Evolutionary conservation across 2,113 vertebrate genomes (phyloP).

Genomic region (Craseonycteris thonglongyai): DNA sequence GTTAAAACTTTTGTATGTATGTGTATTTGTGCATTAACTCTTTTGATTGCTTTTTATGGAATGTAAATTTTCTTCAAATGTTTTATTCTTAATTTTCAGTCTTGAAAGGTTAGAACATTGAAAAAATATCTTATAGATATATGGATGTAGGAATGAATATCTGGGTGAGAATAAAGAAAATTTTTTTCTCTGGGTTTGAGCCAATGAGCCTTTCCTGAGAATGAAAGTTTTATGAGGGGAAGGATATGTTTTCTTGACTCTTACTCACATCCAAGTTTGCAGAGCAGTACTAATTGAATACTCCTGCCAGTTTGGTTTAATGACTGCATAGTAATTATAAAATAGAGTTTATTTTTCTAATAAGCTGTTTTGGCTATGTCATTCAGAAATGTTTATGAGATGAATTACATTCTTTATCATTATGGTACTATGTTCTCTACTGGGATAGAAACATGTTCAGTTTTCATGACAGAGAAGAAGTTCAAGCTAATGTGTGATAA

Average conservation of each 20-base stretch:
- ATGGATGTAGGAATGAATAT: neutral
- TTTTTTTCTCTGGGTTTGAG: neutral
- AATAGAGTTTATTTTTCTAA: neutral
- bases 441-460: neutral
- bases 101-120: neutral
- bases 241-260: neutral
- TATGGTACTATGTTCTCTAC: neutral
- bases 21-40: neutral
- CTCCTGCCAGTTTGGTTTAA: neutral
- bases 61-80: neutral
- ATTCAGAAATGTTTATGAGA: neutral
- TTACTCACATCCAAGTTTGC: neutral
- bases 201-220: neutral
- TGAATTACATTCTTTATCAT: neutral
- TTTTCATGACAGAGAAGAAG: neutral
- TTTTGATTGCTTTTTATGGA: neutral
- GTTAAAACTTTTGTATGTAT: neutral
- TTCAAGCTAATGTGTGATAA: neutral
- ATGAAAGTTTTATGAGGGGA: neutral
- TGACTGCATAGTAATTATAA: neutral
- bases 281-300: neutral
- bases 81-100: neutral
- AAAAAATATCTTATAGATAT: neutral
- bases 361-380: neutral
- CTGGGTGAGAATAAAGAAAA: neutral